A percentile compares a stretch with the other conserved stretches of the same genome.
Conservation (phyloP, 2,113 vertebrate species). For the Eira barbara region DNA sequence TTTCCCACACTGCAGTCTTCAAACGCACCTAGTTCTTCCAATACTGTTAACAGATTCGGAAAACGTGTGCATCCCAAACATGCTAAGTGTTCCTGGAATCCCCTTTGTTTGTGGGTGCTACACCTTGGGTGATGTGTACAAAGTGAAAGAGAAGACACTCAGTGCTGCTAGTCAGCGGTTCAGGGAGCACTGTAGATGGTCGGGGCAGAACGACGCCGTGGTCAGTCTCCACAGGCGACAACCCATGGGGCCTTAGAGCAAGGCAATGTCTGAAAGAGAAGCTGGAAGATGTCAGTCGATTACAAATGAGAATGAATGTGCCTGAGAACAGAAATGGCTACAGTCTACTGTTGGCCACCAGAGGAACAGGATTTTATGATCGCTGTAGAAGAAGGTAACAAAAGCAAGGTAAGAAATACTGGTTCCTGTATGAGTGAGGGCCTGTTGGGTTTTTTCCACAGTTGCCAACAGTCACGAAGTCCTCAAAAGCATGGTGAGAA, state of each 20-base stretch:
- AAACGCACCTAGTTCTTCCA: background rate
- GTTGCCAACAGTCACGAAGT: background rate
- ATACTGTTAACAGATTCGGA: background rate
- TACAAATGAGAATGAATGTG: background rate
- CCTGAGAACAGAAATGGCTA: background rate
- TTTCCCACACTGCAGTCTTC: background rate
- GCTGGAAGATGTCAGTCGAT: background rate
- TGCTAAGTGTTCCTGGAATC: background rate
- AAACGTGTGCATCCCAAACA: background rate
- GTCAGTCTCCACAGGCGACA: background rate
- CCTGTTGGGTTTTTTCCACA: background rate
- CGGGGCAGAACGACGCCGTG: background rate
- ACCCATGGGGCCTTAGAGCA: background rate
- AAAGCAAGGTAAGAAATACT: background rate
- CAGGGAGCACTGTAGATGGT: background rate
- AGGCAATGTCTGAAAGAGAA: background rate
- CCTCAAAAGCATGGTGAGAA: background rate
- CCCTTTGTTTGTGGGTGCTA: background rate
- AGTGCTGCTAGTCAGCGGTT: background rate
- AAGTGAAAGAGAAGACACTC: background rate
- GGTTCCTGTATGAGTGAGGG: background rate
- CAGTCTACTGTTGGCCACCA: background rate
- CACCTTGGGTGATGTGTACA: background rate
- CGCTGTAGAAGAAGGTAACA: background rate
- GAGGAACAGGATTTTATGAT: background rate